Conservation (phyloP, 2,113 vertebrate species). For the Crotalus horridus region DNA sequence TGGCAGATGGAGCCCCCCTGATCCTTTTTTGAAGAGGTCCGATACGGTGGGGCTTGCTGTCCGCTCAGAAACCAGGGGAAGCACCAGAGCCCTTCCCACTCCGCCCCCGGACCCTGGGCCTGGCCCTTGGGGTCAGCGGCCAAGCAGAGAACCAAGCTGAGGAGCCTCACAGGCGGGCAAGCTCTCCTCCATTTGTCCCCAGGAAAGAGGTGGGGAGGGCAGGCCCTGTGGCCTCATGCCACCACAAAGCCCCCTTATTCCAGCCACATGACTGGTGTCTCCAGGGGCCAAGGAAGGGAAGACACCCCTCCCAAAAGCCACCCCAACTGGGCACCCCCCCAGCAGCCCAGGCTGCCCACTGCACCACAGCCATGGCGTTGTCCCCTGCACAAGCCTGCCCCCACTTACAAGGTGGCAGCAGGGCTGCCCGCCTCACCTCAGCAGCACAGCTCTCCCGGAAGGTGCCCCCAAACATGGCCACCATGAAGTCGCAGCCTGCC, state of each 20-base stretch:
- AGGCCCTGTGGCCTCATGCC: neutral
- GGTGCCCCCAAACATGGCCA: conserved; percentile 87
- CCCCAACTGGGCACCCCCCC: neutral
- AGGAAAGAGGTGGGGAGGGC: neutral
- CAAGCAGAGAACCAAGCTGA: neutral
- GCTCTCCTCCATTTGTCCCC: neutral
- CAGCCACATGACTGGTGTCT: neutral
- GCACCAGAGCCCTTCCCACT: neutral
- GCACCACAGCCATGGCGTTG: neutral
- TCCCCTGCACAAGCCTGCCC: neutral
- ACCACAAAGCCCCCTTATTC: neutral
- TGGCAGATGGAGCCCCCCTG: neutral
- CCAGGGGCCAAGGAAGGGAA: neutral
- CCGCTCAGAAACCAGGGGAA: neutral
- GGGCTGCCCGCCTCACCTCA: conserved; percentile 67
- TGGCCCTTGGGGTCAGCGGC: neutral
- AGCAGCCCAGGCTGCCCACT: neutral
- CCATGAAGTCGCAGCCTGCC: conserved; percentile 90
- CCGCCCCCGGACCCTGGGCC: neutral
- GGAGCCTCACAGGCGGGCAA: neutral
- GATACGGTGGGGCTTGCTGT: neutral
- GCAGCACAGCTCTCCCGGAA: conserved; percentile 85
- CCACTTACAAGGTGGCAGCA: neutral
- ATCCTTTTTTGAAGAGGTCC: neutral
- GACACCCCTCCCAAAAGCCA: neutral